Conservation (phyloP, 2,113 vertebrate species). For the Dasyprocta punctata region DNA sequence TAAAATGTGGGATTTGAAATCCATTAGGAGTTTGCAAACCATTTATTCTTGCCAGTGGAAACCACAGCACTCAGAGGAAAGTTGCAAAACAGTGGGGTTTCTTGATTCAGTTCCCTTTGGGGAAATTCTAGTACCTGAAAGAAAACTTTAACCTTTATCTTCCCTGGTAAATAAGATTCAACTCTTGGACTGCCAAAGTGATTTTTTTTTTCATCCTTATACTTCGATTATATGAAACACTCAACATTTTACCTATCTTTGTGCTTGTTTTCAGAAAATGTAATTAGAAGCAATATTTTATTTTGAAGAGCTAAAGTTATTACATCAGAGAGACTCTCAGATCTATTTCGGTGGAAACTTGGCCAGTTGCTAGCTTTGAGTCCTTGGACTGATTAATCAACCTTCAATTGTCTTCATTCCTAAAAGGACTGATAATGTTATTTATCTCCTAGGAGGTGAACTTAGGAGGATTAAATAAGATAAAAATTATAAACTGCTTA, state of each 20-base stretch:
- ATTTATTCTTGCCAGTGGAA: background rate
- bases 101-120: background rate
- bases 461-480: background rate
- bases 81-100: background rate
- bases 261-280: slow-evolving; percentile 35
- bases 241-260: background rate
- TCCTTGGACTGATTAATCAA: background rate
- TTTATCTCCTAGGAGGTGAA: background rate
- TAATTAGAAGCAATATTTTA: background rate
- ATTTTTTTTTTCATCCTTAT: background rate
- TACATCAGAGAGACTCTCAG: background rate
- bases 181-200: background rate
- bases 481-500: background rate
- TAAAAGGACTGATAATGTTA: background rate
- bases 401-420: slow-evolving; percentile 23
- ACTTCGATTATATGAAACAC: background rate
- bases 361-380: background rate
- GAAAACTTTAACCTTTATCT: background rate
- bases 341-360: background rate
- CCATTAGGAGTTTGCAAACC: background rate
- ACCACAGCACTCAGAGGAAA: background rate
- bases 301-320: slow-evolving; percentile 28
- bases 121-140: slow-evolving; percentile 12
- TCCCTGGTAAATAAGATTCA: background rate
- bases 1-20: background rate